Conservation (phyloP, 2,113 vertebrate genomes). For the Sphyrna mokarran region DNA sequence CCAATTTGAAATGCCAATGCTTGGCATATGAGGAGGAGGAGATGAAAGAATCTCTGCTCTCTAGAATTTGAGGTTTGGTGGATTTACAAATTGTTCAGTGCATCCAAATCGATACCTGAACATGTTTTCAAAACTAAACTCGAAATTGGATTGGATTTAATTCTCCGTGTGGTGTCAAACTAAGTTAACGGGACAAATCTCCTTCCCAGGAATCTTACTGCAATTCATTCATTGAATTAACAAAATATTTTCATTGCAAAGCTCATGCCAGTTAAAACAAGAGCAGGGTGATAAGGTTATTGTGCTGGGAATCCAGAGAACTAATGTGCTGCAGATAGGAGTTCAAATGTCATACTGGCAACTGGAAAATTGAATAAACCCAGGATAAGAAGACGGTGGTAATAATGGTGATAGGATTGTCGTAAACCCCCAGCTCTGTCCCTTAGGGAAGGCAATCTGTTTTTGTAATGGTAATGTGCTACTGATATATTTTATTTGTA, state of each 20-base stretch:
- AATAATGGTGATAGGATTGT: background rate
- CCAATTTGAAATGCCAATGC: background rate
- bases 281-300: too few relatives aligned
- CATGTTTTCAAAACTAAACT: background rate
- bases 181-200: background rate
- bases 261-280: too few relatives aligned
- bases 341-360: background rate
- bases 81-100: background rate
- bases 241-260: too few relatives aligned
- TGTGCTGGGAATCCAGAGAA: background rate
- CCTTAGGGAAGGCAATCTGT: background rate
- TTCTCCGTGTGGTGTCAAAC: background rate
- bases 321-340: background rate
- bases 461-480: background rate
- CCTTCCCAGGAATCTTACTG: background rate
- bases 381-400: background rate
- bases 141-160: background rate
- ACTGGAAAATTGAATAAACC: background rate
- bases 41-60: background rate
- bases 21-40: background rate
- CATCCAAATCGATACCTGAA: background rate
- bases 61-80: background rate
- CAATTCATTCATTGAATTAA: background rate
- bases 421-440: background rate
- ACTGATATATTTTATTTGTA: too few relatives aligned